These are phyloP conservation scores for Callimorpha dominula DNA, from an alignment of 2,888 invertebrate genomes.

Conservation along the genomic window DNA sequence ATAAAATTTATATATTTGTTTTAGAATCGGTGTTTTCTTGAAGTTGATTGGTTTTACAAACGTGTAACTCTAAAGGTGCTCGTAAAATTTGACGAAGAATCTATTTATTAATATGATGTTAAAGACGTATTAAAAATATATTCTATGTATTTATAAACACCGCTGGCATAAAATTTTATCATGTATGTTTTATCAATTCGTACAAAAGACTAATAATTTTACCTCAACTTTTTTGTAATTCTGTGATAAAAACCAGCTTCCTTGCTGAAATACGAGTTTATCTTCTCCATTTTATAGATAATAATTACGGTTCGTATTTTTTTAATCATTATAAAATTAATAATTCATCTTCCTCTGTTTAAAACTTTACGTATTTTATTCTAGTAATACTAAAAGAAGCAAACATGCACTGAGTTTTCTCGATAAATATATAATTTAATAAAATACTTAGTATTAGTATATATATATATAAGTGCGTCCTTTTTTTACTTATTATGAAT, in stretches of 20 bases:
- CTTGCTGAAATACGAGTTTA: neutral
- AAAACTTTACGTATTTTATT: neutral
- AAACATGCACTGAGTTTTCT: neutral
- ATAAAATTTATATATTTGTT: neutral
- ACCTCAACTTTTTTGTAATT: neutral
- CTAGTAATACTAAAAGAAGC: neutral
- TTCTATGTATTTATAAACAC: no score
- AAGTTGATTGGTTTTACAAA: neutral
- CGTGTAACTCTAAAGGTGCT: neutral
- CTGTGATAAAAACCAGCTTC: neutral
- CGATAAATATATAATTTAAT: neutral
- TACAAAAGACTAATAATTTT: no score
- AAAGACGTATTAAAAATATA: neutral
- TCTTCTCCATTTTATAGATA: neutral
- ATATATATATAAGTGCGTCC: neutral
- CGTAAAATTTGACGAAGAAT: neutral
- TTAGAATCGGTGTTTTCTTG: neutral
- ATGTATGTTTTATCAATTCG: no score
- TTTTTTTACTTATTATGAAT: neutral
- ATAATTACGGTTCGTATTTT: no score
- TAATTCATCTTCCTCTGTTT: neutral
- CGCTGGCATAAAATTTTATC: no score
- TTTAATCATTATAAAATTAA: no score
- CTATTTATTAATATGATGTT: neutral
- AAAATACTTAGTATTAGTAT: neutral